Percentiles rank a stretch among this genome's conserved stretches.
These are phyloP conservation scores for Hyles euphorbiae DNA, from an alignment of 1,140 invertebrate genomes.

Conservation along the genomic window DNA sequence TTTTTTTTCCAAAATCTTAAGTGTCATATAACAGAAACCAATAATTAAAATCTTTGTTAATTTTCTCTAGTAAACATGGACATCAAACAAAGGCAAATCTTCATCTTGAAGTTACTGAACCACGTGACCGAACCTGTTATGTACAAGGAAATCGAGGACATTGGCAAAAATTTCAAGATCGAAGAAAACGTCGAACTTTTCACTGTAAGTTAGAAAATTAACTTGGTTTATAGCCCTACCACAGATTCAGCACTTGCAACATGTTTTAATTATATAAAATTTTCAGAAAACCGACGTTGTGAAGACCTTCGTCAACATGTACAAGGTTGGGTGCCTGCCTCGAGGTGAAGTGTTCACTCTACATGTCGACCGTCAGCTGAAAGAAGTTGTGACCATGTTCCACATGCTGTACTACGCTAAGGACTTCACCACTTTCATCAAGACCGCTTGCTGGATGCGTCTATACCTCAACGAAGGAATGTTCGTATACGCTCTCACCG, in stretches of 20 bases:
- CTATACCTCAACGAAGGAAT: conserved; percentile 78
- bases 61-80: conserved; percentile 33
- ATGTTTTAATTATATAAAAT: neutral
- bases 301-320: conserved; percentile 76
- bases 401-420: conserved; percentile 83
- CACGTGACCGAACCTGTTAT: conserved; percentile 76
- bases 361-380: conserved; percentile 77
- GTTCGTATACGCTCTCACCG: conserved; percentile 79
- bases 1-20: too few species aligned
- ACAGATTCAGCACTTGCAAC: neutral
- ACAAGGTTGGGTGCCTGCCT: conserved; percentile 76
- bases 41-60: neutral
- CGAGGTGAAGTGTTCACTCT: conserved; percentile 79
- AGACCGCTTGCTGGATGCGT: conserved; percentile 79
- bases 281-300: conserved; percentile 76
- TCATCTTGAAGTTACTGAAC: conserved; percentile 78
- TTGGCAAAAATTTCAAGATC: conserved; percentile 74
- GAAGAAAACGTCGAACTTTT: conserved; percentile 70
- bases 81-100: conserved; percentile 72
- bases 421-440: conserved; percentile 77
- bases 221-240: neutral
- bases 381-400: conserved; percentile 80
- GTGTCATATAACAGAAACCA: too few species aligned
- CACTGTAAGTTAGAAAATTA: conserved; percentile 38
- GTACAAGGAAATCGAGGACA: conserved; percentile 68